phyloP scores from a whole-genome alignment of 2,888 invertebrate species.

The Myopa tessellatipennis region DNA sequence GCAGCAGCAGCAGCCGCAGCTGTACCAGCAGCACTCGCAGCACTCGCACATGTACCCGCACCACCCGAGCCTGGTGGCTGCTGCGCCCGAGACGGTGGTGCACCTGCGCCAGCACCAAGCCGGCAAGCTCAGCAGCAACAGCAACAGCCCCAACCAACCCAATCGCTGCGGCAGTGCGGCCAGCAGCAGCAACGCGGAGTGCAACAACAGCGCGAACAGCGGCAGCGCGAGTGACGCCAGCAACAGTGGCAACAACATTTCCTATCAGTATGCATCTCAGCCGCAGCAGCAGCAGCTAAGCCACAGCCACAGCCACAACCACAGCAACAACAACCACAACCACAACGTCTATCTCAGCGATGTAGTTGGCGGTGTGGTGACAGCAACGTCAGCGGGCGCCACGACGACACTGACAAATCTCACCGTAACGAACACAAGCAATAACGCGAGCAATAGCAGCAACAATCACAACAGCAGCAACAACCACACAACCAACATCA shows the following conservation, averaged over 20 bases:
- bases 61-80: constrained; percentile 62
- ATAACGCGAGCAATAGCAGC: constrained; percentile 46
- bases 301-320: constrained; percentile 40
- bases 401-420: constrained; percentile 46
- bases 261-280: constrained; percentile 19
- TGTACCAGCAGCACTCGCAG: constrained; percentile 56
- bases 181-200: constrained; percentile 59
- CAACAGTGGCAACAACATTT: constrained; percentile 47
- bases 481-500: constrained; percentile 48
- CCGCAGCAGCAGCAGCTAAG: constrained; percentile 19
- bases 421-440: constrained; percentile 48
- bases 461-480: constrained; percentile 49
- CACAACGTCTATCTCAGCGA: constrained; percentile 49
- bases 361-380: constrained; percentile 40
- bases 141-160: constrained; percentile 61
- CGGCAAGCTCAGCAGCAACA: constrained; percentile 55
- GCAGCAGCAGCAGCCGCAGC: constrained; percentile 53
- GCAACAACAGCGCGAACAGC: constrained; percentile 51
- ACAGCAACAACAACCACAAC: constrained; percentile 44
- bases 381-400: constrained; percentile 32
- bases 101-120: constrained; percentile 53
- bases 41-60: constrained; percentile 63
- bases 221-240: constrained; percentile 40
- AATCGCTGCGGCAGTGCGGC: constrained; percentile 55
- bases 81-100: constrained; percentile 49